A percentile compares a stretch with the other conserved stretches of the same genome.
These are phyloP conservation scores for Xiphorhynchus erythropygius DNA, from an alignment of 2,797 vertebrate species.

Conservation along the genomic window DNA sequence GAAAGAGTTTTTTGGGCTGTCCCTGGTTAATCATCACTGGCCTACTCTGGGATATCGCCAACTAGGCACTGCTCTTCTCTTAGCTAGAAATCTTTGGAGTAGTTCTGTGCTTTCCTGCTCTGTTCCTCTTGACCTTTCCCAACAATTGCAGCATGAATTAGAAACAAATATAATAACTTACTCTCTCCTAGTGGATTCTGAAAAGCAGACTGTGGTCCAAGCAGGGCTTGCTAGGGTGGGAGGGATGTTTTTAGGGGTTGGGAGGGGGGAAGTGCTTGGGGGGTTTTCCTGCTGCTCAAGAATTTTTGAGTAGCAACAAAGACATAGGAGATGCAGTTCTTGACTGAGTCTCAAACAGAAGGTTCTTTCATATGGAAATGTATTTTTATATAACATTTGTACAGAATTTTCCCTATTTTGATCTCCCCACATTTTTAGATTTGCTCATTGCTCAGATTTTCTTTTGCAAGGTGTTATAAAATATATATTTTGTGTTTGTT, in stretches of 20 bases:
- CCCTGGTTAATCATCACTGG: background rate
- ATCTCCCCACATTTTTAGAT: slow-evolving; percentile 40
- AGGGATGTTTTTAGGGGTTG: background rate
- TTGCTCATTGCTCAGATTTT: background rate
- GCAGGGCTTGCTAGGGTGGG: background rate
- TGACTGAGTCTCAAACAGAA: slow-evolving; percentile 14
- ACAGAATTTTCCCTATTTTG: slow-evolving; percentile 59
- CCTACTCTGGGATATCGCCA: background rate
- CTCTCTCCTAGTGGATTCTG: background rate
- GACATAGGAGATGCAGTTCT: background rate
- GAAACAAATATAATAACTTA: background rate
- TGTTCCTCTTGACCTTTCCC: background rate
- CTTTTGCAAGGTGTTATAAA: slow-evolving; percentile 4
- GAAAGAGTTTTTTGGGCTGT: background rate
- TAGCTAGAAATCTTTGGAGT: background rate
- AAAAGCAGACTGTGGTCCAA: background rate
- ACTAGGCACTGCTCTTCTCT: background rate
- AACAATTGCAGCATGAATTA: background rate
- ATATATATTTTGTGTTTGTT: slow-evolving; percentile 28
- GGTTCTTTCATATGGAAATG: slow-evolving; percentile 55
- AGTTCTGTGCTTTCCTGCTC: background rate
- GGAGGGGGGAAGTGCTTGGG: background rate
- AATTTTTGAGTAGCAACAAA: background rate
- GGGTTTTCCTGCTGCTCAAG: background rate
- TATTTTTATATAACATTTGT: slow-evolving; percentile 66